phyloP scores from a whole-genome alignment of 2,888 invertebrate genomes.

The Keiferia lycopersicella region DNA sequence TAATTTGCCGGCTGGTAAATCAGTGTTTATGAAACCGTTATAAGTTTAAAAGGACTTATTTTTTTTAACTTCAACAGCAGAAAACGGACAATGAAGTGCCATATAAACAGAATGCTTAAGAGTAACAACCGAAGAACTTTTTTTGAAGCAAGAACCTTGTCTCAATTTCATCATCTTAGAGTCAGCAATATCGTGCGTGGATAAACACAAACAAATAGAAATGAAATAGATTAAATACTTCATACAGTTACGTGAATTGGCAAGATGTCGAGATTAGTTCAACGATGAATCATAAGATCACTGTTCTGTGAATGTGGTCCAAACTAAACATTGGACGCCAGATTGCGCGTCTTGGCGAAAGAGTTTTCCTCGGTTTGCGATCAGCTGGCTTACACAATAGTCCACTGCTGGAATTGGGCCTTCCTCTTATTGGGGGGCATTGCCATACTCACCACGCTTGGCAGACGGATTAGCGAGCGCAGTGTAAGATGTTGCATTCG shows the following conservation, averaged over 20 bases:
- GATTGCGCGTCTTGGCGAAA: slow-evolving; percentile 2
- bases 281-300: slow-evolving; percentile 6
- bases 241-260: not conserved
- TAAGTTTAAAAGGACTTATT: not conserved
- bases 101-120: not conserved
- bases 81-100: not conserved
- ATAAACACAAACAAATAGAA: too few species aligned
- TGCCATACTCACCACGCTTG: too few species aligned
- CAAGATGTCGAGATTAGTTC: not conserved
- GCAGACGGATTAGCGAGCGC: too few species aligned
- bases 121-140: too few species aligned
- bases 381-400: too few species aligned
- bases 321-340: slow-evolving; percentile 1
- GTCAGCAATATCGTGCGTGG: too few species aligned
- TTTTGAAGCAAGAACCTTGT: too few species aligned
- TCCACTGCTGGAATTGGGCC: too few species aligned
- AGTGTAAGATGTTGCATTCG: too few species aligned
- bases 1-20: not conserved
- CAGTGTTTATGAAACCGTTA: not conserved
- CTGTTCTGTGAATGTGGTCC: not conserved
- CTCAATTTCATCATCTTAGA: too few species aligned
- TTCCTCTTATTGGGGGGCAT: too few species aligned
- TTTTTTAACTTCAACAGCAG: not conserved
- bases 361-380: not conserved
- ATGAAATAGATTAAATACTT: not conserved